Evolutionary conservation across 2,113 vertebrate genomes (phyloP), one percentile per base, ranked within the genome.

Genomic region (Stictonetta naevosa): DNA sequence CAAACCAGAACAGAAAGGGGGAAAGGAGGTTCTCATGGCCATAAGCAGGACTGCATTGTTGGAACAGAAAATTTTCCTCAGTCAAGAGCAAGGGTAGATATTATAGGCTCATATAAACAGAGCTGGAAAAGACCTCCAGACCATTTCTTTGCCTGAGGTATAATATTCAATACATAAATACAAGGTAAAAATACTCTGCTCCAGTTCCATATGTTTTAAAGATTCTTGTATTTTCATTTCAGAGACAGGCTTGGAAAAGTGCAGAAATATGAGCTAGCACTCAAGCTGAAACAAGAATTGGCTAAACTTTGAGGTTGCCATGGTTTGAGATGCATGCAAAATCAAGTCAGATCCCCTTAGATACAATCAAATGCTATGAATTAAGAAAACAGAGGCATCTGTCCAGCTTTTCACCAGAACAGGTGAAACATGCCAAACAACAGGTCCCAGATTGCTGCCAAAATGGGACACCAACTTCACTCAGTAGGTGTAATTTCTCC

Each of bases 151-250:
- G 74, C 26, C 69, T 26, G 33, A 60, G 44, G 33, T 92, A 25
- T n/a, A 46, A 31, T 5, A 69, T 31, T 23, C 67, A 71, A 6
- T 26, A 56, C 80, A 52, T 19, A 88, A 86, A 88, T 64, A 74
- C 74, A 52, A 86, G 46, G 60, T 17, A 36, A 56, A 88, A 89
- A 13, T 13, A 14, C 50, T 23, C 64, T 62, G 63, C 40, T 77
- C 34, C 62, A 36, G 17, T 25, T 89, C 81, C 69, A 64, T 55
- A 21, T 67, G 72, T 59, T 93, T 93, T 86, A 89, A 71, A 76
- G 62, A 48, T 83, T 67, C 79, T 83, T 56, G 23, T 75, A 0
- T 95, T 95, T 95, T 86, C 68, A 66, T 95, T 92, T 95, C 31
- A 4, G 16, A 62, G 92, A 44, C 81, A 58, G 53, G 10, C 72